These are phyloP conservation scores for Polymixis flavicincta DNA, from an alignment of 2,888 invertebrate genomes.

Conservation along the genomic window DNA sequence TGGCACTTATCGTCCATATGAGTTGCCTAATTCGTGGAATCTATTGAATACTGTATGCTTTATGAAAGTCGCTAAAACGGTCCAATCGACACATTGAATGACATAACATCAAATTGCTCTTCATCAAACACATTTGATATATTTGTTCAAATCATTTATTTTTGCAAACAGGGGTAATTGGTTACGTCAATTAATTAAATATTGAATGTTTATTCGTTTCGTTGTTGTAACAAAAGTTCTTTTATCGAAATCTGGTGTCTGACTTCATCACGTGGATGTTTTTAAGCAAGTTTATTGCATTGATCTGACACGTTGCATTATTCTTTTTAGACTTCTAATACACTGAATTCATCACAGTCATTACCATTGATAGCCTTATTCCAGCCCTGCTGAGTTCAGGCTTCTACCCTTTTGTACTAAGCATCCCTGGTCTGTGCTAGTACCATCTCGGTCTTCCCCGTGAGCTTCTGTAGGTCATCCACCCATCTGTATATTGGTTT, in stretches of 20 bases:
- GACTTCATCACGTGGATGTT: neutral
- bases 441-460: neutral
- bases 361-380: neutral
- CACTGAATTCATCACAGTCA: neutral
- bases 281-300: neutral
- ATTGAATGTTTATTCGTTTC: neutral
- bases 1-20: neutral
- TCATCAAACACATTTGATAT: neutral
- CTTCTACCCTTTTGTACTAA: neutral
- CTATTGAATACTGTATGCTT: neutral
- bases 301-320: neutral
- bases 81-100: neutral
- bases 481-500: neutral
- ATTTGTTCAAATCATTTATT: no score
- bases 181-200: neutral
- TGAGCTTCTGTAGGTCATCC: neutral
- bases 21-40: neutral
- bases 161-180: no score
- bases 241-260: neutral
- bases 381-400: neutral
- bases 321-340: neutral
- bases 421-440: neutral
- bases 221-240: neutral
- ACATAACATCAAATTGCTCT: no score
- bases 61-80: neutral